Percentiles rank a stretch among this genome's conserved stretches.
phyloP scores from a whole-genome alignment of 2,797 vertebrate species.

The Siniperca scherzeri region DNA sequence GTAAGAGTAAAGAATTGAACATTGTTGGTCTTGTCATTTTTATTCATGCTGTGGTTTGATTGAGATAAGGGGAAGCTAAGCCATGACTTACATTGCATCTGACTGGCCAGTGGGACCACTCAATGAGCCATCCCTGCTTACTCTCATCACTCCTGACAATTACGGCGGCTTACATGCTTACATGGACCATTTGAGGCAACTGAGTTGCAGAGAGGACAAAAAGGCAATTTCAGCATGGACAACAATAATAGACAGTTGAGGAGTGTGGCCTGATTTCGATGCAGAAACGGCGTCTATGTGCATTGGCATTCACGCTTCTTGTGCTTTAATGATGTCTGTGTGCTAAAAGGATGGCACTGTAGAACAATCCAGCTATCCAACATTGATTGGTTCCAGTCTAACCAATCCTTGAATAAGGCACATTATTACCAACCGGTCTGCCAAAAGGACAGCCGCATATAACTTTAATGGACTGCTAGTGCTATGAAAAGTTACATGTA shows the following conservation, averaged over 20 bases:
- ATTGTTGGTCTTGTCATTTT: not conserved
- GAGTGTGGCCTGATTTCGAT: not conserved
- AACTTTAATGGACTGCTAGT: constrained; percentile 3
- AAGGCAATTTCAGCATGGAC: not conserved
- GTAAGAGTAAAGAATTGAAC: not conserved
- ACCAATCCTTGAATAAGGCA: not conserved
- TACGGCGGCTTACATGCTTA: constrained; percentile 23
- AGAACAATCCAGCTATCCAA: not conserved
- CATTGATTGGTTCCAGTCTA: constrained; percentile 7
- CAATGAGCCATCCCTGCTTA: constrained; percentile 4
- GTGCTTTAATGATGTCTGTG: constrained; percentile 29
- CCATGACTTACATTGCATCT: constrained; percentile 12
- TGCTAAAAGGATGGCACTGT: constrained; percentile 1
- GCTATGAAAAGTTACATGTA: constrained; percentile 7
- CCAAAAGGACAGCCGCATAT: not conserved
- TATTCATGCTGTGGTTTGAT: constrained; percentile 10
- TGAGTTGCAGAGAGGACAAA: constrained; percentile 22
- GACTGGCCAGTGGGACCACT: not conserved
- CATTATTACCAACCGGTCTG: not conserved
- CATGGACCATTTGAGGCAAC: constrained; percentile 43
- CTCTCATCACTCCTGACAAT: constrained; percentile 35
- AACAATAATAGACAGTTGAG: constrained; percentile 13
- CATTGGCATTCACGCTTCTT: constrained; percentile 21
- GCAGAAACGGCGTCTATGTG: not conserved
- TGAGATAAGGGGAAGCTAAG: not conserved